These are phyloP conservation scores for Penaeus japonicus DNA, from an alignment of 1,140 invertebrate genomes.

Conservation along the genomic window DNA sequence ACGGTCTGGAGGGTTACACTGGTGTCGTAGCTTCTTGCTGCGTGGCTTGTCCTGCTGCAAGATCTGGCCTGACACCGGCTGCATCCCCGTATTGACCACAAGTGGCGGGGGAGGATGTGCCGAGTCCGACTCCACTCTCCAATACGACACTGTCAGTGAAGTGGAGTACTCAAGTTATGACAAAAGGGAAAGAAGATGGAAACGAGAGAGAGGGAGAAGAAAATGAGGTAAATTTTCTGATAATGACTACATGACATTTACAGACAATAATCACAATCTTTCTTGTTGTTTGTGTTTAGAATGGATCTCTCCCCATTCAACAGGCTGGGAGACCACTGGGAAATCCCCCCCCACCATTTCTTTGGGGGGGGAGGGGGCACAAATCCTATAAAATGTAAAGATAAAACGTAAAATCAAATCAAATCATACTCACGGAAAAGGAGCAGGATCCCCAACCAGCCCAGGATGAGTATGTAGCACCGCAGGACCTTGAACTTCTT, in stretches of 20 bases:
- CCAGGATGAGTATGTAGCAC: constrained; percentile 56
- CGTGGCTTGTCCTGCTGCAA: constrained; percentile 43
- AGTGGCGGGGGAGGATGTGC: constrained; percentile 23
- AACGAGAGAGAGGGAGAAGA: not conserved
- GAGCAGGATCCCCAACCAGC: constrained; percentile 56
- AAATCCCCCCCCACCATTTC: too few relatives aligned
- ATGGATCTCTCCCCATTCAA: too few relatives aligned
- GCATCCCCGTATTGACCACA: constrained; percentile 16
- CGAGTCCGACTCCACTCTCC: constrained; percentile 43
- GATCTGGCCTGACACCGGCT: not conserved
- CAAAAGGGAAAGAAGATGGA: not conserved
- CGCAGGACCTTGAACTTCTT: constrained; percentile 57
- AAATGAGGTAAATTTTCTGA: too few relatives aligned
- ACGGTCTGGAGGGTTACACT: constrained; percentile 55
- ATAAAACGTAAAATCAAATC: not conserved
- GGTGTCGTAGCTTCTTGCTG: constrained; percentile 50
- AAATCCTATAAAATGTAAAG: not conserved
- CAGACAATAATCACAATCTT: too few relatives aligned
- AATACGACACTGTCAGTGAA: constrained; percentile 53
- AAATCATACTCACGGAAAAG: constrained; percentile 50
- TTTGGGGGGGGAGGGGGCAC: too few relatives aligned
- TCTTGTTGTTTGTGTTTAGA: too few relatives aligned
- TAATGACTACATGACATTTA: too few relatives aligned
- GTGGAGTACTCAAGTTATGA: not conserved
- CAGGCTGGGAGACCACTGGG: not conserved